These are phyloP conservation scores for Neolamprologus fasciatus DNA, from an alignment of 2,113 vertebrate genomes.

Conservation along the genomic window DNA sequence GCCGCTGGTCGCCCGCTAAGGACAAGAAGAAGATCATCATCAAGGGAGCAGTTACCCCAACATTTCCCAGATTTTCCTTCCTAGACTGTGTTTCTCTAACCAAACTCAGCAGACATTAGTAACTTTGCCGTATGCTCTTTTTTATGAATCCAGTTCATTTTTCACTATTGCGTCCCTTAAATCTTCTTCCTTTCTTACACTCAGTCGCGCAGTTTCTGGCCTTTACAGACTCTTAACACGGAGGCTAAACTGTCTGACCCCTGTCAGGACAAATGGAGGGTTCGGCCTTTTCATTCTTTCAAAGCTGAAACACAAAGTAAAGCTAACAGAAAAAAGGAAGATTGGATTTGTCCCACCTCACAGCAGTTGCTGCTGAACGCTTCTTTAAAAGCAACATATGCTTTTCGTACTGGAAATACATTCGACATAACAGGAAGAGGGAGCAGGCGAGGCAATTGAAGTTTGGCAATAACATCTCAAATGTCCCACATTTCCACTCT, in stretches of 20 bases:
- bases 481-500: slow-evolving; percentile 47
- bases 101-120: not conserved
- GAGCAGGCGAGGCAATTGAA: not conserved
- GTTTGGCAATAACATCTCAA: slow-evolving; percentile 45
- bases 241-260: not conserved
- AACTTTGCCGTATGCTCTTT: not conserved
- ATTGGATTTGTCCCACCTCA: not conserved
- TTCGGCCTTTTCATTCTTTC: not conserved
- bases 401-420: slow-evolving; percentile 31
- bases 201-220: not conserved
- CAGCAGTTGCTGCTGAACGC: not conserved
- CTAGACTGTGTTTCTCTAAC: not conserved
- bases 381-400: slow-evolving; percentile 30
- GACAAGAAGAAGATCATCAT: not conserved
- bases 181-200: not conserved
- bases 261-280: not conserved
- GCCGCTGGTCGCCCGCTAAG: no score
- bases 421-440: slow-evolving; percentile 25
- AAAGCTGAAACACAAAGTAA: not conserved
- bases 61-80: not conserved
- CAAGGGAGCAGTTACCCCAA: not conserved
- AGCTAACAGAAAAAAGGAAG: not conserved
- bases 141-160: not conserved
- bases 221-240: not conserved
- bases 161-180: not conserved